Percentiles rank a stretch among this genome's conserved stretches.
Conservation (phyloP, 1,140 invertebrate species). For the Pteromalus puparum region DNA sequence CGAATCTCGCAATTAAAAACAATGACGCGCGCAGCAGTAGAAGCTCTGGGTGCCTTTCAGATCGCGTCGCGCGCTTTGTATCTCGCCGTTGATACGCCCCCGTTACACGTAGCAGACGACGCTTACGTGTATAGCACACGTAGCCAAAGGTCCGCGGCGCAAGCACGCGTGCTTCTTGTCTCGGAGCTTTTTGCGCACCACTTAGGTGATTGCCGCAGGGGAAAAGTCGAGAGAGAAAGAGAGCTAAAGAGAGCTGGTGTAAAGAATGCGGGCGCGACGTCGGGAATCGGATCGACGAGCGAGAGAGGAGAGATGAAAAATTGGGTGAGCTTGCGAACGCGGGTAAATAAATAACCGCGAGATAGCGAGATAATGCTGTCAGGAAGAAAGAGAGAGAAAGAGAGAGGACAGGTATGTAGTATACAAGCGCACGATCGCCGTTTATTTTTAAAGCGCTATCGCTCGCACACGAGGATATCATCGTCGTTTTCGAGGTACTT, state of each 20-base stretch:
- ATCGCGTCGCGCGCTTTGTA: not conserved
- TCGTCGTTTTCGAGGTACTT: not conserved
- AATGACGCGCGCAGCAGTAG: not conserved
- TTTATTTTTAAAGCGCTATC: not conserved
- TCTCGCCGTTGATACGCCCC: not conserved
- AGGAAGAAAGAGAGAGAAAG: not conserved
- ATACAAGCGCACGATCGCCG: not conserved
- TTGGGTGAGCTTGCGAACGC: slow-evolving; percentile 6
- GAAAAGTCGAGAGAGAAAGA: not conserved
- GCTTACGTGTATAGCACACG: not conserved
- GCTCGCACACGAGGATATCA: too few species aligned
- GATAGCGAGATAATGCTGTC: not conserved
- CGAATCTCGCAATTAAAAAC: slow-evolving; percentile 39
- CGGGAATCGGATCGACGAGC: slow-evolving; percentile 15
- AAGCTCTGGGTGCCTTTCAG: not conserved
- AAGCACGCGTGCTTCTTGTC: not conserved
- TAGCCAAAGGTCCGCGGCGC: not conserved
- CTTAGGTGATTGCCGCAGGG: slow-evolving; percentile 55
- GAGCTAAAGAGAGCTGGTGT: not conserved
- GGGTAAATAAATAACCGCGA: slow-evolving; percentile 9
- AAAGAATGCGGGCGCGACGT: not conserved
- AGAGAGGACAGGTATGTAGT: not conserved
- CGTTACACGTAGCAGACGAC: not conserved
- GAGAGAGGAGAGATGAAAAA: not conserved
- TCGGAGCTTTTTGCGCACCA: slow-evolving; percentile 29